A percentile compares a stretch with the other conserved stretches of the same genome.
phyloP scores from a whole-genome alignment of 2,888 invertebrate genomes.

The Caradrina clavipalpis region DNA sequence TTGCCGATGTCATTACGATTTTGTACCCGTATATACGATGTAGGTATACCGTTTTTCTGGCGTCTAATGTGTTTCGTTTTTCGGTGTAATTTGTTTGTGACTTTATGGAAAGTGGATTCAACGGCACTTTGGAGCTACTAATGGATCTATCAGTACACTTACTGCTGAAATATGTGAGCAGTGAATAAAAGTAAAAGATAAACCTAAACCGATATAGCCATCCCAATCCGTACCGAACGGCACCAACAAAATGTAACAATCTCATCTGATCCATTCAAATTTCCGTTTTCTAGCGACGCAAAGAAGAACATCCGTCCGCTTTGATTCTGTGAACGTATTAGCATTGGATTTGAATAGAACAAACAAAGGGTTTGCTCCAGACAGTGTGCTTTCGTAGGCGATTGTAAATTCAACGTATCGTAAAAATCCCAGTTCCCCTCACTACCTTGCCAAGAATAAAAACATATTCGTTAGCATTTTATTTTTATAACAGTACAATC shows the following conservation, averaged over 20 bases:
- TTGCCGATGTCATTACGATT: constrained; percentile 72
- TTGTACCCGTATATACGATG: constrained; percentile 56
- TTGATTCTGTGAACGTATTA: constrained; percentile 89
- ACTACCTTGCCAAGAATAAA: constrained; percentile 63
- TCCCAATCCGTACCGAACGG: constrained; percentile 34
- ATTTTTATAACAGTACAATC: constrained; percentile 56
- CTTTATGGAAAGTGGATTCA: constrained; percentile 21
- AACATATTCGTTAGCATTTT: constrained; percentile 60
- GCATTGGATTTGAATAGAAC: constrained; percentile 91
- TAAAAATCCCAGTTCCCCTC: constrained; percentile 80
- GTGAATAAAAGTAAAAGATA: no score
- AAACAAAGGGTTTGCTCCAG: constrained; percentile 90
- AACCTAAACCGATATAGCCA: constrained; percentile 23
- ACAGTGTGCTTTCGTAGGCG: constrained; percentile 89
- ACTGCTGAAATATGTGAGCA: no score
- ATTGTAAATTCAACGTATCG: constrained; percentile 89
- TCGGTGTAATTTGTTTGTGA: constrained; percentile 44
- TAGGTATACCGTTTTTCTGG: constrained; percentile 44
- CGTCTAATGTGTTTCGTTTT: constrained; percentile 52
- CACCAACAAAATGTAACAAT: constrained; percentile 75
- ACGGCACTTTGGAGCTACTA: background rate
- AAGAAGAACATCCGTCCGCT: constrained; percentile 87
- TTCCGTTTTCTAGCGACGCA: constrained; percentile 82
- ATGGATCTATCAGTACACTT: constrained; percentile 1
- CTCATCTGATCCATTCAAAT: constrained; percentile 81